Evolutionary conservation across 2,797 vertebrate genomes (phyloP).

Genomic region (Helostoma temminkii): DNA sequence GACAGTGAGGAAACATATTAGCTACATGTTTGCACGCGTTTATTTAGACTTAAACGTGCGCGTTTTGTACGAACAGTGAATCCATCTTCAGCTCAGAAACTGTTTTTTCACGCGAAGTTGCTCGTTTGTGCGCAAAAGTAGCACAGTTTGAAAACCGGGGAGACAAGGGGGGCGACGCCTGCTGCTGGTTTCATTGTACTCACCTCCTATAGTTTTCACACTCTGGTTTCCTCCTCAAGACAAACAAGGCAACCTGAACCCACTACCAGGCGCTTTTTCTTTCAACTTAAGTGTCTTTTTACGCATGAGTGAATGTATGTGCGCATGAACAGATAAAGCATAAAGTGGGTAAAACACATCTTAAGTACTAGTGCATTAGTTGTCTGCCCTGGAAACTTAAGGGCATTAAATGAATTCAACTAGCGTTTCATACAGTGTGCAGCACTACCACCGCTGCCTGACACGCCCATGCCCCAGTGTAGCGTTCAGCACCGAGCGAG

Average conservation of each 20-base stretch:
- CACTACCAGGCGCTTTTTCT: background rate
- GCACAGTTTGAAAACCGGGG: conserved; percentile 25
- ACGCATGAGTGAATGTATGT: conserved; percentile 27
- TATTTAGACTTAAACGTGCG: conserved; percentile 8
- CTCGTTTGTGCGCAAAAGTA: conserved; percentile 41
- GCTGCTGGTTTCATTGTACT: conserved; percentile 51
- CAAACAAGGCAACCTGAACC: background rate
- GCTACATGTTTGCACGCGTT: conserved; percentile 29
- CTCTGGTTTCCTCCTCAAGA: conserved; percentile 7
- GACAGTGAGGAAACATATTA: conserved; percentile 30
- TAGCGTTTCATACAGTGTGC: background rate
- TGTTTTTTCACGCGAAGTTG: conserved; percentile 31
- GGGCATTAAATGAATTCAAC: background rate
- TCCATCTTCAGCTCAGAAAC: background rate
- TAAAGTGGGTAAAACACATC: background rate
- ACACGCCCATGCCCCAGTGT: conserved; percentile 79
- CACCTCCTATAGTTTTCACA: conserved; percentile 44
- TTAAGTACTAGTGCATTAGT: background rate
- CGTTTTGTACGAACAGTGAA: background rate
- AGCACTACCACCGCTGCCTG: conserved; percentile 38
- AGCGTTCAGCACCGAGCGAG: conserved; percentile 19
- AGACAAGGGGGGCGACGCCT: conserved; percentile 75
- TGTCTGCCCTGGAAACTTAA: rapidly evolving
- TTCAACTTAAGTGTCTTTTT: conserved; percentile 18
- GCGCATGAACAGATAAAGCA: background rate